These are phyloP conservation scores for Linyphia triangularis DNA, from an alignment of 2,888 invertebrate genomes.

Conservation along the genomic window DNA sequence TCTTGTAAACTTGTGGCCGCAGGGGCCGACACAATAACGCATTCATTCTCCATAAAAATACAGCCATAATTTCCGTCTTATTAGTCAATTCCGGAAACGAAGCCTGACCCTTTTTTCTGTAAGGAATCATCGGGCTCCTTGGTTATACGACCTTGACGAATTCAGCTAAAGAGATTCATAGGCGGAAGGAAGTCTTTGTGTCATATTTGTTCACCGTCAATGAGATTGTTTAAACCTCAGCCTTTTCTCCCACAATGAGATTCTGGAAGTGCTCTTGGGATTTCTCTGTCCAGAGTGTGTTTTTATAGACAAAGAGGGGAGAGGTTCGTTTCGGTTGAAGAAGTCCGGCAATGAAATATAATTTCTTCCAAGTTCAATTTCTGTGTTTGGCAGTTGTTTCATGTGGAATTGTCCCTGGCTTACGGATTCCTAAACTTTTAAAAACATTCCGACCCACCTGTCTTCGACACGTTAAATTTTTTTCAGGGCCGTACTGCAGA, in stretches of 20 bases:
- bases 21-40: conserved; percentile 11
- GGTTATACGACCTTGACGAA: conserved; percentile 38
- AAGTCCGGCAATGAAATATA: background rate
- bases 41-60: conserved; percentile 20
- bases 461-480: no score
- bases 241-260: background rate
- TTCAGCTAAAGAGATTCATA: background rate
- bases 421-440: no score
- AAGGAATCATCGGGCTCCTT: background rate
- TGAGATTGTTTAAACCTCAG: background rate
- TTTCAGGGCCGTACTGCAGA: no score
- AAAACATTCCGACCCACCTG: no score
- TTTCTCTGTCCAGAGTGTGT: background rate
- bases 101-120: conserved; percentile 50
- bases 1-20: background rate
- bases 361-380: no score
- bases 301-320: no score
- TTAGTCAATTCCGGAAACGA: conserved; percentile 57
- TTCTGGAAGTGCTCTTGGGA: background rate
- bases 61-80: conserved; percentile 38
- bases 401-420: no score
- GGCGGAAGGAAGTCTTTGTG: conserved; percentile 30
- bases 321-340: background rate
- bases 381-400: no score
- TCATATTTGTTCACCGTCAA: background rate